Conservation (phyloP, 2,113 vertebrate genomes). For the Silurus asotus region DNA sequence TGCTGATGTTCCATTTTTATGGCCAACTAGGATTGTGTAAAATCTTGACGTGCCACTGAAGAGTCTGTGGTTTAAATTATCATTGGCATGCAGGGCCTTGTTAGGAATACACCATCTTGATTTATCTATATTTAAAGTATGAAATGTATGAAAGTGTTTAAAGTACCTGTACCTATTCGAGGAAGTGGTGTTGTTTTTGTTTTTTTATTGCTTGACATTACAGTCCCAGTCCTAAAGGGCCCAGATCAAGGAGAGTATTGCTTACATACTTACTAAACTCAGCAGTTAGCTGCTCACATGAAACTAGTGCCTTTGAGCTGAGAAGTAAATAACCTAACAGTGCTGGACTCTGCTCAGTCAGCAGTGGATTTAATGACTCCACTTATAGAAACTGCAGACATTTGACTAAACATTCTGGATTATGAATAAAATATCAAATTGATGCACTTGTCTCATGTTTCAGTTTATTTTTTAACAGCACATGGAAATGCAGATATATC, state of each 20-base stretch:
- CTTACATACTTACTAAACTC: neutral
- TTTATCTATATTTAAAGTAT: neutral
- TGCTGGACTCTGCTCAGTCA: neutral
- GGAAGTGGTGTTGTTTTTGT: neutral
- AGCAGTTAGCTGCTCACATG: neutral
- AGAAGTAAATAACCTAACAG: neutral
- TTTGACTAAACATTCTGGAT: neutral
- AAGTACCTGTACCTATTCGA: neutral
- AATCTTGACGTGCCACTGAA: neutral
- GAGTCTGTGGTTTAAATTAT: neutral
- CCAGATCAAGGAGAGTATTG: neutral
- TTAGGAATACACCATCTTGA: neutral
- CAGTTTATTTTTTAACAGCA: neutral
- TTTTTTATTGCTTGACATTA: neutral
- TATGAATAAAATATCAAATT: neutral
- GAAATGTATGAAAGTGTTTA: neutral
- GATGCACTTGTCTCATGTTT: no score
- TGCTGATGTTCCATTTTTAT: neutral
- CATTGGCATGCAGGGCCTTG: neutral
- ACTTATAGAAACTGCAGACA: no score
- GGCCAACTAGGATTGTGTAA: constrained; percentile 4
- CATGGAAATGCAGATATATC: neutral
- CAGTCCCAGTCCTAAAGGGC: neutral
- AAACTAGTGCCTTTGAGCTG: neutral
- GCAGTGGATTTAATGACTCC: neutral